Conservation (phyloP, 2,888 invertebrate species). For the Caenorhabditis imperialis region DNA sequence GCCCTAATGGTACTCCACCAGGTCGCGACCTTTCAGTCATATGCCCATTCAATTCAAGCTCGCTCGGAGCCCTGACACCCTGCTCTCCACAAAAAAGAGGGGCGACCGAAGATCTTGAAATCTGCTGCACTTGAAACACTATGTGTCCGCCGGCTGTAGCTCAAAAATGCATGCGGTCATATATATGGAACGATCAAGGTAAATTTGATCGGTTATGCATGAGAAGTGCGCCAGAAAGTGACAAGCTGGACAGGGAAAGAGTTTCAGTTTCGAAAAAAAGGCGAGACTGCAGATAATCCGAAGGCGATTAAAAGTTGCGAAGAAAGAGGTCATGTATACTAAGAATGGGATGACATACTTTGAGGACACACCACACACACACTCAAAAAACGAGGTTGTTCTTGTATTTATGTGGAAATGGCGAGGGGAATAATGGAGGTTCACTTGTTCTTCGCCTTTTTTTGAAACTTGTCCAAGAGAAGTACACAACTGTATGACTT, state of each 20-base stretch:
- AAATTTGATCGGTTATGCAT: conserved; percentile 47
- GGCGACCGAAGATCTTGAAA: conserved; percentile 28
- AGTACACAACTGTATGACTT: no score
- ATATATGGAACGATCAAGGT: conserved; percentile 44
- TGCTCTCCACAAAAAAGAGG: no score
- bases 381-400: no score
- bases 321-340: conserved; percentile 17
- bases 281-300: conserved; percentile 11
- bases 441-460: no score
- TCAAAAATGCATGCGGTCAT: conserved; percentile 52
- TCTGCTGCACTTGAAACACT: conserved; percentile 45
- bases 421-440: no score
- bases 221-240: conserved; percentile 6
- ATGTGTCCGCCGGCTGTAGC: conserved; percentile 3
- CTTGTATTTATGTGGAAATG: no score
- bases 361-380: conserved; percentile 12
- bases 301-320: conserved; percentile 20
- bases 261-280: conserved; percentile 8
- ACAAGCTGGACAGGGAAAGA: conserved; percentile 1
- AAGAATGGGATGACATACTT: conserved; percentile 40
- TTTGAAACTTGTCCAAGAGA: no score
- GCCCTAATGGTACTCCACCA: no score
- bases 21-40: no score
- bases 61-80: no score
- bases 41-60: no score